Percentiles rank a stretch among this genome's conserved stretches.
Conservation (phyloP, 2,113 vertebrate genomes). For the Chloropsis hardwickii region DNA sequence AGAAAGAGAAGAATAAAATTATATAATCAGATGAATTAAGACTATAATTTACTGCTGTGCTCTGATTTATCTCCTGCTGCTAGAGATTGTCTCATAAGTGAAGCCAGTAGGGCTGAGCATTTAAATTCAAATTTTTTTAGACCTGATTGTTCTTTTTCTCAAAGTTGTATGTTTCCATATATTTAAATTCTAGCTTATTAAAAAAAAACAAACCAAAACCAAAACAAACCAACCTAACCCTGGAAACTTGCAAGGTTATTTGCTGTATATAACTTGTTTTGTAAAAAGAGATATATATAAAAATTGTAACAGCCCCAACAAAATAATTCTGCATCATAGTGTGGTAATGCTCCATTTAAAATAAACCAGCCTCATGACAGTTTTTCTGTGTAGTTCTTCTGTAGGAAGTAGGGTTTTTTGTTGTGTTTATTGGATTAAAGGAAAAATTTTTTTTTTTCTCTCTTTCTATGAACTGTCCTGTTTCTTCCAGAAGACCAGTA, state of each 20-base stretch:
- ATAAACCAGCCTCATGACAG: not conserved
- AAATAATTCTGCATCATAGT: not conserved
- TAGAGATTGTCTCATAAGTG: constrained; percentile 43
- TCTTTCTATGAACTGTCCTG: not conserved
- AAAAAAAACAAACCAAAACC: not conserved
- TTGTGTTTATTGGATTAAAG: not conserved
- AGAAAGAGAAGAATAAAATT: constrained; percentile 55
- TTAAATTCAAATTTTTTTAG: constrained; percentile 46
- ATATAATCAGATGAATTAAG: constrained; percentile 68
- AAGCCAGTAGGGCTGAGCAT: not conserved
- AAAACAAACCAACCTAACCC: not conserved
- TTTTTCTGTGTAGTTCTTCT: not conserved
- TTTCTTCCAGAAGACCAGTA: not conserved
- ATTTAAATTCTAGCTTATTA: not conserved
- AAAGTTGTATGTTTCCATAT: not conserved
- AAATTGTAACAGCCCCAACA: not conserved
- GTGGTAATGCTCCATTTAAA: not conserved
- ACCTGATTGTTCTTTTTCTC: not conserved
- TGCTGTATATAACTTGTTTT: not conserved
- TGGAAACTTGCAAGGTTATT: not conserved
- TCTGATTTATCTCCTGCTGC: constrained; percentile 59
- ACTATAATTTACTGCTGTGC: constrained; percentile 70
- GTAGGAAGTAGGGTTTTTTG: not conserved
- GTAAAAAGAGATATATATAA: not conserved
- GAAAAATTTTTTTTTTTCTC: not conserved